Percentiles rank a stretch among this genome's conserved stretches.
phyloP scores from a whole-genome alignment of 2,888 invertebrate genomes.

The Xestia rhomboidea region DNA sequence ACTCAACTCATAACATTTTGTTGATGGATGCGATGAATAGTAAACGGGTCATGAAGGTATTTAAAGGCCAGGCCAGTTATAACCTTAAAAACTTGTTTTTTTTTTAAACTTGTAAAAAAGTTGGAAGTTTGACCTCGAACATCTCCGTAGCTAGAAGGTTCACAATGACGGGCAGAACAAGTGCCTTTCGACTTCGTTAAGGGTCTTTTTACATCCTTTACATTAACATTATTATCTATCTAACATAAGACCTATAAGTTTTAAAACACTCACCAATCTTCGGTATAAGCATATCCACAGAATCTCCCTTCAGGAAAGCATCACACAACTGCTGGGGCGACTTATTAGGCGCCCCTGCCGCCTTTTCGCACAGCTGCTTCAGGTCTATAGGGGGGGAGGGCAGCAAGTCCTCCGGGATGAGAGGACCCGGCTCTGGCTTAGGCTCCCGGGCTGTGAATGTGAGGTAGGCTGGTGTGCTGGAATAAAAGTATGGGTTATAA shows the following conservation, averaged over 20 bases:
- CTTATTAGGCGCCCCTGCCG: slow-evolving; percentile 60
- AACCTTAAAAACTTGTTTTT: too few relatives aligned
- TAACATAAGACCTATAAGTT: not conserved
- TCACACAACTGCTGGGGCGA: slow-evolving; percentile 76
- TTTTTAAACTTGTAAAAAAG: too few relatives aligned
- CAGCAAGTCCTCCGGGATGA: slow-evolving; percentile 83
- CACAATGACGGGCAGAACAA: too few relatives aligned
- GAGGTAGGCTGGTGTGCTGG: slow-evolving; percentile 84
- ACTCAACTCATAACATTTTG: too few relatives aligned
- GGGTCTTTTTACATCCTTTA: too few relatives aligned
- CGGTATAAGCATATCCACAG: slow-evolving; percentile 82
- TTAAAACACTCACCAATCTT: slow-evolving; percentile 79
- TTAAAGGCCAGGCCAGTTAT: too few relatives aligned
- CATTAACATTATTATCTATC: too few relatives aligned
- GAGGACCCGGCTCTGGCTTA: slow-evolving; percentile 71
- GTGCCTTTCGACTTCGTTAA: too few relatives aligned
- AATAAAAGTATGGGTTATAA: slow-evolving; percentile 28
- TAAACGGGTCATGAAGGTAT: too few relatives aligned
- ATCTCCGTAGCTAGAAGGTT: too few relatives aligned
- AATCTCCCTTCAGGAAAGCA: slow-evolving; percentile 79
- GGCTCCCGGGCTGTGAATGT: slow-evolving; percentile 74
- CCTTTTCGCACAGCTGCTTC: slow-evolving; percentile 71
- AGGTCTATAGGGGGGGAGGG: slow-evolving; percentile 77
- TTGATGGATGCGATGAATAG: too few relatives aligned
- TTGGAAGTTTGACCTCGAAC: too few relatives aligned